phyloP scores from a whole-genome alignment of 2,113 vertebrate genomes.

The Amazona vittata region DNA sequence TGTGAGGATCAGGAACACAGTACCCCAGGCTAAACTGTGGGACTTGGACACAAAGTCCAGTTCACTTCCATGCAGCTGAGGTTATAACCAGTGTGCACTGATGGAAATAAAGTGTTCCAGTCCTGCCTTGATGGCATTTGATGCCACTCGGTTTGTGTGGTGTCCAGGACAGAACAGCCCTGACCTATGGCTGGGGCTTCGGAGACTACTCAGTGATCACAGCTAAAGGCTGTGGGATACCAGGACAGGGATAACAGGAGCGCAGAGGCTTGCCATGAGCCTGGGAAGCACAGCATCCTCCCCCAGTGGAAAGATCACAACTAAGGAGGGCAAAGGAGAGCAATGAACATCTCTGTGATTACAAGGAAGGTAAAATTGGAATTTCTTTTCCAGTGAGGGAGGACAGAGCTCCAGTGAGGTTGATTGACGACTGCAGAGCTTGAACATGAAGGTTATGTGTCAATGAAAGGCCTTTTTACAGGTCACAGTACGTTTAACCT shows the following conservation, averaged over 20 bases:
- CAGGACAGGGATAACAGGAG: background rate
- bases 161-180: background rate
- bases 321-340: background rate
- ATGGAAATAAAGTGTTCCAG: background rate
- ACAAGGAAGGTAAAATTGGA: background rate
- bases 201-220: rapidly evolving
- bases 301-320: rapidly evolving
- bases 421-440: background rate
- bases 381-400: background rate
- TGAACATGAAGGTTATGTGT: background rate
- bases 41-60: background rate
- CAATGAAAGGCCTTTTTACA: background rate
- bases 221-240: background rate
- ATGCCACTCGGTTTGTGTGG: background rate
- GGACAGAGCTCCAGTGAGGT: background rate
- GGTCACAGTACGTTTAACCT: background rate
- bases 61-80: background rate
- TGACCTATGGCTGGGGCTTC: background rate
- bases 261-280: background rate
- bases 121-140: background rate
- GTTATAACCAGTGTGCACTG: background rate
- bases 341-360: background rate
- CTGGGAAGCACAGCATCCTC: background rate
- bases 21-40: rapidly evolving
- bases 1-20: background rate